phyloP scores from a whole-genome alignment of 2,113 vertebrate genomes.

The Pitta sordida region DNA sequence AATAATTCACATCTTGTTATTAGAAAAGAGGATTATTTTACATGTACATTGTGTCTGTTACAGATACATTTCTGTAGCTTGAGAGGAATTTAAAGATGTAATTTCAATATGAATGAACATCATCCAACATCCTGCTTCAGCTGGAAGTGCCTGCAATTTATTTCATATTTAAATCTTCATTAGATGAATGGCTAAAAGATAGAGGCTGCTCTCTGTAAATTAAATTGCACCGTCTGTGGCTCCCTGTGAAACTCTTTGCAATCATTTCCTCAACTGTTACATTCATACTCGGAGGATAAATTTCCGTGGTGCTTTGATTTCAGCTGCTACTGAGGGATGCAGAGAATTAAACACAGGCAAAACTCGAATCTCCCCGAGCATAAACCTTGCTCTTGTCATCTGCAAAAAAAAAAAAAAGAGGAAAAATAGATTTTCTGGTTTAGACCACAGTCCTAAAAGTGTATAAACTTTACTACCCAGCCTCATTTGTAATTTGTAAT shows the following conservation, averaged over 20 bases:
- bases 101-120: conserved; percentile 39
- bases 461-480: neutral
- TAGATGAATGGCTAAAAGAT: neutral
- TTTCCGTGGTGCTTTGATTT: neutral
- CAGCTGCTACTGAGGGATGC: neutral
- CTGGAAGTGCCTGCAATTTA: conserved; percentile 33
- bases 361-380: neutral
- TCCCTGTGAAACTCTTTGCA: neutral
- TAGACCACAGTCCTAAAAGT: neutral
- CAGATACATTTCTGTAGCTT: neutral
- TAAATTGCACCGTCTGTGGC: neutral
- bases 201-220: neutral
- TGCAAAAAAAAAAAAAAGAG: neutral
- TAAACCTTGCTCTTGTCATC: neutral
- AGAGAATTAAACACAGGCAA: neutral
- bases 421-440: neutral
- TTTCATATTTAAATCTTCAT: conserved; percentile 40
- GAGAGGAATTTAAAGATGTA: neutral
- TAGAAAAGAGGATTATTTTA: neutral
- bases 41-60: neutral
- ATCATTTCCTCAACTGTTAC: neutral
- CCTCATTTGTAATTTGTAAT: no score
- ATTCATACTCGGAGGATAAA: neutral
- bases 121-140: conserved; percentile 34
- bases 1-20: neutral